Percentiles rank a stretch among this genome's conserved stretches.
Evolutionary conservation across 2,113 vertebrate genomes (phyloP).

Genomic region (Dromaius novaehollandiae): DNA sequence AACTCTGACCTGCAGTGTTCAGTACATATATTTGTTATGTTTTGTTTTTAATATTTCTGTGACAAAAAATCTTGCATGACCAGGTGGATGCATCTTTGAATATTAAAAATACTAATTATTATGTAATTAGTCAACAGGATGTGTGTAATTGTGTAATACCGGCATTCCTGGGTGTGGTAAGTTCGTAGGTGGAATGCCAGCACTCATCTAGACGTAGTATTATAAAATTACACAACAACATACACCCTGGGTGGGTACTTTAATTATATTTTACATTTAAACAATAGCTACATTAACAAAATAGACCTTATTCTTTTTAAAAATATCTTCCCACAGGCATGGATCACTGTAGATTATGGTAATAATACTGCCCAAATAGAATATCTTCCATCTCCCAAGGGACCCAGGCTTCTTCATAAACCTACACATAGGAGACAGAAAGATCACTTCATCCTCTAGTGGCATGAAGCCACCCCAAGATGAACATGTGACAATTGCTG

Average conservation of each 20-base stretch:
- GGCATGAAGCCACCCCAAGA: not conserved
- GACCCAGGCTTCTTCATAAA: not conserved
- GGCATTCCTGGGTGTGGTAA: constrained; percentile 66
- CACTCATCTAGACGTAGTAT: constrained; percentile 59
- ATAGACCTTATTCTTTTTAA: constrained; percentile 39
- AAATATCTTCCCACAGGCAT: constrained; percentile 19
- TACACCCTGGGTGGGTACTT: constrained; percentile 51
- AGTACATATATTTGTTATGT: not conserved
- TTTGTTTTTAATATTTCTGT: constrained; percentile 10
- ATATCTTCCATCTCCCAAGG: not conserved
- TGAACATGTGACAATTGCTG: not conserved
- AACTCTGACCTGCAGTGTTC: not conserved
- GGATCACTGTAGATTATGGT: not conserved
- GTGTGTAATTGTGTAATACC: constrained; percentile 70
- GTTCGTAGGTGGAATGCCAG: constrained; percentile 63
- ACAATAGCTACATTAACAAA: constrained; percentile 62
- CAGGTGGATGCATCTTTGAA: constrained; percentile 60
- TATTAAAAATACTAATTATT: constrained; percentile 71
- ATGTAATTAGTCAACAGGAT: constrained; percentile 75
- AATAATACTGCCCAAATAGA: not conserved
- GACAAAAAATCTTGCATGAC: constrained; percentile 58
- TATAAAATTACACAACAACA: constrained; percentile 66
- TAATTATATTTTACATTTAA: constrained; percentile 71
- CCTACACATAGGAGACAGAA: not conserved
- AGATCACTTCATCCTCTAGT: not conserved